phyloP scores from a whole-genome alignment of 1,140 invertebrate species.

The Drosophila sp. region DNA sequence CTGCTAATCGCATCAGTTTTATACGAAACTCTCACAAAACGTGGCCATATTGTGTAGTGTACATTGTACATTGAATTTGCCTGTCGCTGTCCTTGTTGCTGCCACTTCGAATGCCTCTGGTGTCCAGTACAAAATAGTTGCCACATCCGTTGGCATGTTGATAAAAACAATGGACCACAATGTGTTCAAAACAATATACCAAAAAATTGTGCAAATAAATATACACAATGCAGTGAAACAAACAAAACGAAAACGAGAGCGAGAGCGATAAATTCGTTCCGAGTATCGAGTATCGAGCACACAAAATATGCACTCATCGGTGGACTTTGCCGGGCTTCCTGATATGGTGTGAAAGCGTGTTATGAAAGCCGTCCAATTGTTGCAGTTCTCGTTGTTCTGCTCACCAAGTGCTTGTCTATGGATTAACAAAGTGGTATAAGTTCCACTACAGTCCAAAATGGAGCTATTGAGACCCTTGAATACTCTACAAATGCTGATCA shows the following conservation, averaged over 20 bases:
- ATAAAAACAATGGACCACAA: slow-evolving; percentile 66
- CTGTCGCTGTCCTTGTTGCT: slow-evolving; percentile 6
- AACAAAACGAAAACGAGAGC: slow-evolving; percentile 47
- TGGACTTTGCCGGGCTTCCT: slow-evolving; percentile 24
- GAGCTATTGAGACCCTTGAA: background rate
- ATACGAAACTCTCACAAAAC: slow-evolving; percentile 17
- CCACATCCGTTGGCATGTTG: slow-evolving; percentile 42
- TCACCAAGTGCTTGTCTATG: slow-evolving; percentile 39
- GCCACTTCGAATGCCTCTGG: background rate
- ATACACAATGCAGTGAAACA: slow-evolving; percentile 40
- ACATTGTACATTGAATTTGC: slow-evolving; percentile 29
- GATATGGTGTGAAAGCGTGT: slow-evolving; percentile 45
- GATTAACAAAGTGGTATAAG: slow-evolving; percentile 46
- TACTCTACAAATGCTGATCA: background rate
- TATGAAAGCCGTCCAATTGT: slow-evolving; percentile 36
- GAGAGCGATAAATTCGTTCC: slow-evolving; percentile 58
- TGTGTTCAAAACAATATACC: slow-evolving; percentile 47
- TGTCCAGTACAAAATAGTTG: slow-evolving; percentile 24
- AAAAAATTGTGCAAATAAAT: slow-evolving; percentile 61
- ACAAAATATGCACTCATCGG: slow-evolving; percentile 53
- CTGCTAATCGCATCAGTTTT: slow-evolving; percentile 35
- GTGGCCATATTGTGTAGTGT: slow-evolving; percentile 44
- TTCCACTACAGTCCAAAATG: background rate
- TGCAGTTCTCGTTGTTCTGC: slow-evolving; percentile 4
- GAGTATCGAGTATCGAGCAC: slow-evolving; percentile 45